Conservation (phyloP, 1,140 invertebrate genomes). For the Drosophila azteca region DNA sequence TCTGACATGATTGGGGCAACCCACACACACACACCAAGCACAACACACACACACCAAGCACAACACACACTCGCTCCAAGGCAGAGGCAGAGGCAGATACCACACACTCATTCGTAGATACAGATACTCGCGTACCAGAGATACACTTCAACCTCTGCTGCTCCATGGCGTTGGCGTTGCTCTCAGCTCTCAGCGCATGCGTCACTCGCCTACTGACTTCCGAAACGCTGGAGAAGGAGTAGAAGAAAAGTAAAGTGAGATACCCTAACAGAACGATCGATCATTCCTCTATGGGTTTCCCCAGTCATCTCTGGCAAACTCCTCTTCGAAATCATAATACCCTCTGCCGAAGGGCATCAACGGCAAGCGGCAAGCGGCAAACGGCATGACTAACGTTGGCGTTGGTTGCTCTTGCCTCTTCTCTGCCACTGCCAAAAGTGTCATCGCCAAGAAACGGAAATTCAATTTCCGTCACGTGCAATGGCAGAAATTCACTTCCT, state of each 20-base stretch:
- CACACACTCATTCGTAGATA: background rate
- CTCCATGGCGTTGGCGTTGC: conserved; percentile 26
- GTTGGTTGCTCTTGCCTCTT: conserved; percentile 11
- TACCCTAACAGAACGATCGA: background rate
- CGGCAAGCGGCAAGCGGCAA: background rate
- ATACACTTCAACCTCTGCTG: conserved; percentile 3
- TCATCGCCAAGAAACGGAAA: conserved; percentile 75
- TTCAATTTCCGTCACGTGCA: conserved; percentile 79
- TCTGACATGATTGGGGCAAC: conserved; percentile 28
- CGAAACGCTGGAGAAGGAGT: conserved; percentile 8
- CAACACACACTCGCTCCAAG: background rate
- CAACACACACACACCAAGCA: background rate
- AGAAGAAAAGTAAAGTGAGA: background rate
- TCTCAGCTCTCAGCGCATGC: conserved; percentile 52
- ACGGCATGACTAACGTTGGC: conserved; percentile 30
- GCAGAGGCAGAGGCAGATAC: background rate
- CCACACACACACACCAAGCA: background rate
- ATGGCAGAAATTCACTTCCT: conserved; percentile 68
- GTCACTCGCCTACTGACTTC: conserved; percentile 62
- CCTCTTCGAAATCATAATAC: background rate
- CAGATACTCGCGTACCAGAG: background rate
- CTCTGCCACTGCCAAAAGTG: conserved; percentile 44
- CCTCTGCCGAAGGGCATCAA: conserved; percentile 1
- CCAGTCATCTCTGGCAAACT: too few relatives aligned
- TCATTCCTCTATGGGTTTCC: too few relatives aligned